A percentile compares a stretch with the other conserved stretches of the same genome.
Evolutionary conservation across 2,113 vertebrate genomes (phyloP).

Genomic region (Tamias sibiricus): DNA sequence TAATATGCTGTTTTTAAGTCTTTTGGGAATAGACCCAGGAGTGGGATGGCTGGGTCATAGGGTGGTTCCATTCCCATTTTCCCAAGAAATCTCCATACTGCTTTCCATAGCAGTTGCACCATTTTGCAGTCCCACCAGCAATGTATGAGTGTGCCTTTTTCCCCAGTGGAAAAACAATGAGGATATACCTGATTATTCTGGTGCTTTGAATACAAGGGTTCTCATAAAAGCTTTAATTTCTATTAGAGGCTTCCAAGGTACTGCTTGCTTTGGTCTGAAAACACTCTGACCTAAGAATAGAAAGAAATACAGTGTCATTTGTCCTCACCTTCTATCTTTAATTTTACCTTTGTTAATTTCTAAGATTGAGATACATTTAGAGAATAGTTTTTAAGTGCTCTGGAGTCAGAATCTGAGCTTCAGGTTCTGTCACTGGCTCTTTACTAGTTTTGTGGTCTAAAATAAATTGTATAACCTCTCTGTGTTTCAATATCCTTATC

Average conservation of each 20-base stretch:
- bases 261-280: background rate
- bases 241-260: background rate
- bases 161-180: background rate
- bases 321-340: background rate
- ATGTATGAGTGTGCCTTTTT: too few species aligned
- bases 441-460: background rate
- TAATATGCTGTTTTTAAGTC: too few species aligned
- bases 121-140: too few species aligned
- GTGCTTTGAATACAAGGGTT: background rate
- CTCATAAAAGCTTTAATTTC: background rate
- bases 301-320: background rate
- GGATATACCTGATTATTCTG: background rate
- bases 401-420: background rate
- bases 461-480: background rate
- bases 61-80: too few species aligned
- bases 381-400: background rate
- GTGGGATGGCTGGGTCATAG: too few species aligned
- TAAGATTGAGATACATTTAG: background rate
- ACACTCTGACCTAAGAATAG: background rate
- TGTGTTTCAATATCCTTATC: background rate
- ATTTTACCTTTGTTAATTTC: conserved; percentile 17
- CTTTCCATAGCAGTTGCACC: too few species aligned
- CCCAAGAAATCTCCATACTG: too few species aligned
- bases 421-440: background rate
- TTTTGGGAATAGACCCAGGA: too few species aligned